Evolutionary conservation across 1,140 invertebrate species (phyloP), one percentile per base, ranked within the genome.

Genomic region (Scaptomyza montana): DNA sequence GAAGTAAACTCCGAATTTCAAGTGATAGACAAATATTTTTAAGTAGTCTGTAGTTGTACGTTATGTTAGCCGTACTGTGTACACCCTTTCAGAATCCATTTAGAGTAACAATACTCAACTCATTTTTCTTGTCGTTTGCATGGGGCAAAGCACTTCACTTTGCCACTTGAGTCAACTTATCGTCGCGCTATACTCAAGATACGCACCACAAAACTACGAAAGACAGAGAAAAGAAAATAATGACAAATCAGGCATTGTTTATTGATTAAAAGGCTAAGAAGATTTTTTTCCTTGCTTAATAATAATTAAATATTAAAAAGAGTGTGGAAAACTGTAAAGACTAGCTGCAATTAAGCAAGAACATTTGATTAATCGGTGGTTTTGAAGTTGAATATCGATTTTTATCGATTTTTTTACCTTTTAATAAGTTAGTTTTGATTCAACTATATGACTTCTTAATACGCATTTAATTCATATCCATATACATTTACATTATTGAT

Each of bases 11-110:
- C 54, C 55, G 53, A 60, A 66, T 49, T 54, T 72, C 62, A 16
- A 72, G 63, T 66, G 62, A 66, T 72, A 41, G 69, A 72, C 63
- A 72, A 72, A 72, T 72, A 72, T 60, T 67, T 59, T 54, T 66
- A 59, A 54, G 68, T 54, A 65, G 28, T 25, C 51, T 19, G 41
- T 33, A 69, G 59, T 69, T 59, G 9, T 57, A 61, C 54, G 62
- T 71, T 65, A 71, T 65, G 54, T 59, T 65, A 53, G 54, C 62
- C 36, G 60, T 56, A 45, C 21, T 25, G 21, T 50, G 61, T 39
- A 64, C 45, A 64, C 67, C 67, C 61, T 65, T 55, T 56, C 36
- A 51, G 61, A 56, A 64, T 43, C 64, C 13, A 12, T 9, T 1
- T 28, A 25, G 6, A 47, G 10, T 30, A 36, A 36, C 33, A 36